Percentiles rank a stretch among this genome's conserved stretches.
Conservation (phyloP, 2,888 invertebrate species). For the Cataglyphis altisquamis region DNA sequence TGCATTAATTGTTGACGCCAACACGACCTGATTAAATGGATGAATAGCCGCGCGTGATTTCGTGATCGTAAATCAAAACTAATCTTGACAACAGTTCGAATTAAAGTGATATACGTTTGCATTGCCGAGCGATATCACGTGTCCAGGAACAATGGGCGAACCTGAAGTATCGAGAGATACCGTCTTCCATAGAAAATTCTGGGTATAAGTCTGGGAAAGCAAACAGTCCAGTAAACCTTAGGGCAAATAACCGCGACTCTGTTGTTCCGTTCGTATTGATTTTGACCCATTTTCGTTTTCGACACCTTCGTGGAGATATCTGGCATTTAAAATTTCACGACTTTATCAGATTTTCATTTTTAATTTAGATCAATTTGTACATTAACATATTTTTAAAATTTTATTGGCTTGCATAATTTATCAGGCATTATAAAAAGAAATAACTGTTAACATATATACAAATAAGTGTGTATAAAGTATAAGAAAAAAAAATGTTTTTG, state of each 20-base stretch:
- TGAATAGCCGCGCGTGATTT: neutral
- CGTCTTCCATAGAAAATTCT: slow-evolving; percentile 16
- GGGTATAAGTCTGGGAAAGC: neutral
- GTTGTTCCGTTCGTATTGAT: neutral
- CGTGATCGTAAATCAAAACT: neutral
- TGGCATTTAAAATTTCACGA: neutral
- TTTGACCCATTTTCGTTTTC: neutral
- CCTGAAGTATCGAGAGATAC: neutral
- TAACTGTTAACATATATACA: neutral
- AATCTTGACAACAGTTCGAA: neutral
- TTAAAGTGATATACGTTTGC: slow-evolving; percentile 3
- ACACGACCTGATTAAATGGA: neutral
- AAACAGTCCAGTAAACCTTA: neutral
- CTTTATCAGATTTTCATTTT: neutral
- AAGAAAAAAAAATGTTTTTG: neutral
- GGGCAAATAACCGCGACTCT: neutral
- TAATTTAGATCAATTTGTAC: neutral
- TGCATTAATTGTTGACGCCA: neutral
- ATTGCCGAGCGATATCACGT: neutral
- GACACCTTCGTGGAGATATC: neutral
- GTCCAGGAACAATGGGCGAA: neutral
- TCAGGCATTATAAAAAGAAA: neutral
- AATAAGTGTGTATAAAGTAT: neutral
- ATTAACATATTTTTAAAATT: neutral
- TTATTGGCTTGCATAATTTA: neutral